A percentile compares a stretch with the other conserved stretches of the same genome.
Conservation (phyloP, 2,888 invertebrate species). For the Leucophora obtusa region DNA sequence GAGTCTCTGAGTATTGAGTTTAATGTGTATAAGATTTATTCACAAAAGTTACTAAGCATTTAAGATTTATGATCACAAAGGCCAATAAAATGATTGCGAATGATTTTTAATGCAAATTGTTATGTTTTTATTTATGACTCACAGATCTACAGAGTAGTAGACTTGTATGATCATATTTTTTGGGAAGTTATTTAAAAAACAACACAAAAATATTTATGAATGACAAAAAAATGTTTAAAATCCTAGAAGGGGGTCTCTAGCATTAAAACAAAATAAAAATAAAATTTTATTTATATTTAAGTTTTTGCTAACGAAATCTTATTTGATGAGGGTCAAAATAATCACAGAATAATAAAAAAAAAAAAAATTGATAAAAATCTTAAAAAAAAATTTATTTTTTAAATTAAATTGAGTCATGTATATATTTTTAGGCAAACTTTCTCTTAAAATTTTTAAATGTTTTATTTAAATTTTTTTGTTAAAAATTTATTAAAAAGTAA, state of each 20-base stretch:
- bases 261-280: conserved; percentile 1
- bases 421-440: conserved; percentile 24
- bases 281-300: conserved; percentile 25
- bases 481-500: not conserved
- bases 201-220: conserved; percentile 23
- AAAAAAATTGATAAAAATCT: conserved; percentile 29
- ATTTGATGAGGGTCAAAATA: conserved; percentile 64
- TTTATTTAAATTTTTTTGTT: conserved; percentile 10
- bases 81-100: conserved; percentile 78
- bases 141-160: conserved; percentile 41
- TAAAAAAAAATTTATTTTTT: not conserved
- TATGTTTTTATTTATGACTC: conserved; percentile 69
- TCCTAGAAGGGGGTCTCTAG: conserved; percentile 33
- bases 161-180: conserved; percentile 16
- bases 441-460: conserved; percentile 8
- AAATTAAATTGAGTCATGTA: conserved; percentile 51
- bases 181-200: conserved; percentile 30
- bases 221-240: conserved; percentile 16
- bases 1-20: not conserved
- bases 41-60: conserved; percentile 46
- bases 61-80: conserved; percentile 76
- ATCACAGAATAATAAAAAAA: conserved; percentile 19
- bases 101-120: conserved; percentile 78
- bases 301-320: conserved; percentile 8
- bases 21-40: conserved; percentile 4